Base-by-base conservation (phyloP, 2,888 invertebrate genomes). In the Ochlodes sylvanus region DNA sequence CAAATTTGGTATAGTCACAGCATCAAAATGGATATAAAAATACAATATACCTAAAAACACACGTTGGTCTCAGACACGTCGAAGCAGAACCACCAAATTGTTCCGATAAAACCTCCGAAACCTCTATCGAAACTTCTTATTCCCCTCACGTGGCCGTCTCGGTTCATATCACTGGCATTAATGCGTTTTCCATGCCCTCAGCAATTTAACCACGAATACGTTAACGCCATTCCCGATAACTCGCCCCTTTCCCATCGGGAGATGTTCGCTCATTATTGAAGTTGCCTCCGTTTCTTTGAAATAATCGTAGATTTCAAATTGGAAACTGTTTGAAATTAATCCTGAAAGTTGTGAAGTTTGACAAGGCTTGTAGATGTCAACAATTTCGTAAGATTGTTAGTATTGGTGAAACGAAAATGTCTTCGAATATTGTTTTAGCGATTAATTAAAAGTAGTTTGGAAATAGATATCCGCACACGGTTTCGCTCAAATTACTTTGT, bases 141-240 rank as follows among this genome's bases (percentile, higher is more conserved):
- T 76, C 79, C 68, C 65, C 77, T 80, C 79, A 80, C 79, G 79
- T 74, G 76, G 75, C 70, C 70, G 69, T 74, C 76, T 76, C 73
- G 71, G 73, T 73, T 73, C 77, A 76, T 79, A 79, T 79, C 77
- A 75, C 69, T 70, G 73, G 70, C 72, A 71, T 77, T 77, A 79
- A 79, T 76, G 77, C 73, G 74, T 74, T 78, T 75, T 75, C 78
- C 77, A 74, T 76, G 77, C 76, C 78, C 68, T 72, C 75, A 74
- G 77, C 76, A 75, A 78, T 79, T 83, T 77, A 69, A 69, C 74
- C 72, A 58, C 69, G 75, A 81, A 77, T 76, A 79, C 73, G 75
- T 73, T 75, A 76, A 69, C 71, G 73, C 72, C 70, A 70, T 77
- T 79, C 71, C 74, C 76, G 76, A 79, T 80, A 79, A 80, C 73